phyloP scores from a whole-genome alignment of 2,113 vertebrate species.

The Cairina moschata region DNA sequence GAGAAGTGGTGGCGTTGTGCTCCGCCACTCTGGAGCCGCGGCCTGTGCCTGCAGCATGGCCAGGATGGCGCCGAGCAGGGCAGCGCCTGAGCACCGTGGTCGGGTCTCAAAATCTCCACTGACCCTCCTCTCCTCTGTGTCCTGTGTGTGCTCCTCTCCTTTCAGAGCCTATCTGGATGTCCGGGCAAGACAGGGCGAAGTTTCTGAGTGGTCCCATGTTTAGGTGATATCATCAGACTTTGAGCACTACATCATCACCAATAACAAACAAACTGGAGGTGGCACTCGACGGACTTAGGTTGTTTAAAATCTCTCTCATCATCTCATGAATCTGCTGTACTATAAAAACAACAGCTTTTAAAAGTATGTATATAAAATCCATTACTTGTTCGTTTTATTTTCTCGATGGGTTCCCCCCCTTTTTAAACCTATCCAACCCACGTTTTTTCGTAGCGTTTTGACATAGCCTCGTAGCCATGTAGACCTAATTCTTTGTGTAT shows the following conservation, averaged over 20 bases:
- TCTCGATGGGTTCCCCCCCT: conserved; percentile 75
- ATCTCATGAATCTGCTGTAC: conserved; percentile 98
- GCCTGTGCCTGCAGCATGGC: too few species aligned
- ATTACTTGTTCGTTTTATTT: conserved; percentile 81
- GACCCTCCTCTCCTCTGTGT: background rate
- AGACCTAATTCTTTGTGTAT: conserved; percentile 78
- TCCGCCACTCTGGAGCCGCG: too few species aligned
- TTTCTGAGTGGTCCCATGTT: conserved; percentile 93
- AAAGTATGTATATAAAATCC: conserved; percentile 85
- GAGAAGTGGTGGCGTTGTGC: too few species aligned
- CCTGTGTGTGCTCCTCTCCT: background rate
- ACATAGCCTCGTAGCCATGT: conserved; percentile 79
- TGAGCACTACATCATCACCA: conserved; percentile 87
- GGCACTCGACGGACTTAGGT: conserved; percentile 82
- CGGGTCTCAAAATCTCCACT: background rate
- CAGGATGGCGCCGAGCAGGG: too few species aligned
- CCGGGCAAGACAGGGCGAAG: conserved; percentile 92
- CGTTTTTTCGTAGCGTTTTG: conserved; percentile 76
- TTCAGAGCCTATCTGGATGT: conserved; percentile 93
- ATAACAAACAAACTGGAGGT: conserved; percentile 71
- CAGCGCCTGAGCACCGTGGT: background rate
- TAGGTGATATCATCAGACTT: conserved; percentile 91
- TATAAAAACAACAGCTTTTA: conserved; percentile 88
- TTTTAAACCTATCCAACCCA: conserved; percentile 76
- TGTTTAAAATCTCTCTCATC: conserved; percentile 84